These are phyloP conservation scores for Pseudomyrmex sp. DNA, from an alignment of 1,140 invertebrate species.

Conservation along the genomic window DNA sequence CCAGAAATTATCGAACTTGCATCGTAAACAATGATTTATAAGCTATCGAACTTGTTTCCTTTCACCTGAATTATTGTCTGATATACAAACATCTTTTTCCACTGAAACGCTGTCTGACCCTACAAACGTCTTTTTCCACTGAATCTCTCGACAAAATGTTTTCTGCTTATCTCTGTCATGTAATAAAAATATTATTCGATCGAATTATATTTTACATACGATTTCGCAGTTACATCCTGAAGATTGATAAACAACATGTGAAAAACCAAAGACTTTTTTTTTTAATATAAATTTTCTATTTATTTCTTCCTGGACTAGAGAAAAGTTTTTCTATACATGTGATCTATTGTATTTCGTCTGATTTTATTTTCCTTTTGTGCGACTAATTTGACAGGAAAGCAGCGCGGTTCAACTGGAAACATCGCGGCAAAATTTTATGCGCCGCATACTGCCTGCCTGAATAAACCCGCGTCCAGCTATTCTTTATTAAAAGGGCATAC, in stretches of 20 bases:
- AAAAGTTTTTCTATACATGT: slow-evolving; percentile 26
- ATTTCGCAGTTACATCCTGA: not conserved
- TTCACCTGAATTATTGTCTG: no score
- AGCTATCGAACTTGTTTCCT: not conserved
- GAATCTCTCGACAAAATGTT: no score
- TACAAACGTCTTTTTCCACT: no score
- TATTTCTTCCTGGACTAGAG: not conserved
- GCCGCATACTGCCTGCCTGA: slow-evolving; percentile 1
- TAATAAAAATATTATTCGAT: no score
- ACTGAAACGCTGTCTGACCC: no score
- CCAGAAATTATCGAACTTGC: no score
- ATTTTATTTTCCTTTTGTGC: slow-evolving; percentile 12
- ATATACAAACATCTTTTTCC: no score
- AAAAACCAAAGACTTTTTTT: slow-evolving; percentile 9
- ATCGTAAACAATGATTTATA: not conserved
- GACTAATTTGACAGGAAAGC: slow-evolving; percentile 43
- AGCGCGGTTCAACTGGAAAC: slow-evolving; percentile 29
- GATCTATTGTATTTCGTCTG: not conserved
- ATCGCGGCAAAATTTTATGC: slow-evolving; percentile 46
- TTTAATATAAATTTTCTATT: slow-evolving; percentile 27
- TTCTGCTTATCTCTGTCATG: no score
- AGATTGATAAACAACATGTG: not conserved
- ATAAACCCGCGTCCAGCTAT: slow-evolving; percentile 24
- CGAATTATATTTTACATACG: no score
- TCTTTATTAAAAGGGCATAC: slow-evolving; percentile 51